Evolutionary conservation across 2,888 invertebrate genomes (phyloP).

Genomic region (Hirtodrosophila histrioides): DNA sequence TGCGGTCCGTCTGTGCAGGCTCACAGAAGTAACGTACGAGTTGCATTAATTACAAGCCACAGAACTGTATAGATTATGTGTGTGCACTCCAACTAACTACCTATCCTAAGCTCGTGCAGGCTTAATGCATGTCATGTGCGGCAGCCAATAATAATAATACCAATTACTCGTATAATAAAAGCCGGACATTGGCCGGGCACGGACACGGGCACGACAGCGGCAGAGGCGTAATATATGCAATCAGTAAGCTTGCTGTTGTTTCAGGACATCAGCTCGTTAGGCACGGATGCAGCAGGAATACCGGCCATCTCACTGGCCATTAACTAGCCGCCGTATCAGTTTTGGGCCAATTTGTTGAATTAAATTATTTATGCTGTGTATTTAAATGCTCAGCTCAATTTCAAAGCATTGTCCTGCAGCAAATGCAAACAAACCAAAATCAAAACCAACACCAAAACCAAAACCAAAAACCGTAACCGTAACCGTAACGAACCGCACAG

Average conservation of each 20-base stretch:
- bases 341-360: conserved; percentile 9
- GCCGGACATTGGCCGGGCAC: conserved; percentile 1
- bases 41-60: conserved; percentile 58
- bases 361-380: conserved; percentile 24
- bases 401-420: background rate
- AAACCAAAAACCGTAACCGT: conserved; percentile 20
- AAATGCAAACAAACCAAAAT: conserved; percentile 1
- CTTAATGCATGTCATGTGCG: conserved; percentile 25
- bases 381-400: conserved; percentile 13
- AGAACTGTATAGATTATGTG: conserved; percentile 1
- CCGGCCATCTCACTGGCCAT: background rate
- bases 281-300: background rate
- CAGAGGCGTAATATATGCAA: conserved; percentile 5
- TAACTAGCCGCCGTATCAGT: background rate
- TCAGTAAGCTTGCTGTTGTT: conserved; percentile 14
- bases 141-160: conserved; percentile 19
- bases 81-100: background rate
- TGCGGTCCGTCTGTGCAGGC: conserved; percentile 19
- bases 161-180: background rate
- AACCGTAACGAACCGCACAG: conserved; percentile 30
- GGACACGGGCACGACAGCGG: background rate
- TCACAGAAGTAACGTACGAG: conserved; percentile 8
- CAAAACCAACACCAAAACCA: too few relatives aligned
- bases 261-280: background rate
- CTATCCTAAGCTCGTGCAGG: conserved; percentile 1